Evolutionary conservation across 2,113 vertebrate genomes (phyloP).

Genomic region (Pygoscelis adeliae): DNA sequence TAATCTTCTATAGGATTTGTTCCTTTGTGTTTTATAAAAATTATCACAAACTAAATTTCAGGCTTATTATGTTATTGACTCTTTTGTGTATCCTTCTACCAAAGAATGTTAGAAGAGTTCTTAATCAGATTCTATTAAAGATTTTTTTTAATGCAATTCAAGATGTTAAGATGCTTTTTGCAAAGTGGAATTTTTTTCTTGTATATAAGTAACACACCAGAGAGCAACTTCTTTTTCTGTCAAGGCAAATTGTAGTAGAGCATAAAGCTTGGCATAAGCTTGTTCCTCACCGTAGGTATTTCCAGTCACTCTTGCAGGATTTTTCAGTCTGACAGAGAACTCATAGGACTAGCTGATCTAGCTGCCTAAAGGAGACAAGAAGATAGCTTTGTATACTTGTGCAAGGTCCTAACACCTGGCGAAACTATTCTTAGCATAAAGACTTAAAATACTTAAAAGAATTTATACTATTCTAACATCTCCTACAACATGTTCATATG

Average conservation of each 20-base stretch:
- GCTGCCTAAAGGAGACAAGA: background rate
- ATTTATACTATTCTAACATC: background rate
- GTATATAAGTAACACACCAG: background rate
- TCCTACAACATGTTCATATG: background rate
- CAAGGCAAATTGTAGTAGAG: background rate
- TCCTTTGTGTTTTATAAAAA: constrained; percentile 36
- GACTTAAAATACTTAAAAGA: background rate
- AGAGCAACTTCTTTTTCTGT: background rate
- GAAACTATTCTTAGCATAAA: background rate
- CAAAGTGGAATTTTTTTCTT: background rate
- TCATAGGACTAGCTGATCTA: background rate
- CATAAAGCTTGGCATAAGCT: background rate
- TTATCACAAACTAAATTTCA: constrained; percentile 19
- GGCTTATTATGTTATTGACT: constrained; percentile 26
- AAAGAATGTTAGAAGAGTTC: background rate
- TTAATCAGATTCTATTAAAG: background rate
- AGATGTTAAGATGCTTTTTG: background rate
- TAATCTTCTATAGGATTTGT: constrained; percentile 29
- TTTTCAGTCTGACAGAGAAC: background rate
- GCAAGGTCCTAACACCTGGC: background rate
- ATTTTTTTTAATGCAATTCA: background rate
- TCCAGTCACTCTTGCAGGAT: background rate
- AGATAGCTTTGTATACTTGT: background rate
- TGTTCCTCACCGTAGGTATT: background rate
- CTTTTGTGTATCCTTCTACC: background rate